Base-by-base conservation (phyloP, 2,113 vertebrate species). In the Dicaeum eximium region DNA sequence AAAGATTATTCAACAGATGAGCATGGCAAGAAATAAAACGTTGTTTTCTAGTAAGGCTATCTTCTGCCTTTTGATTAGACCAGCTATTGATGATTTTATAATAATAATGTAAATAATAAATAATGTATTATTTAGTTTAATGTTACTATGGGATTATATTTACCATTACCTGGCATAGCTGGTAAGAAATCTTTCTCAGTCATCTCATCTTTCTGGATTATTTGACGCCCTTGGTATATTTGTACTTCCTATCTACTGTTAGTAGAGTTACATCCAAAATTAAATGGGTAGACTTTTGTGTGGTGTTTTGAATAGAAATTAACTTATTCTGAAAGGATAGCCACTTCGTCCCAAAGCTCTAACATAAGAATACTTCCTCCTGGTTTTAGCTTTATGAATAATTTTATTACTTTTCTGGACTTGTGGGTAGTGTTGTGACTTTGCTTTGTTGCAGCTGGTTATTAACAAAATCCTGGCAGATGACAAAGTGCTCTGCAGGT, bases 391-490 rank as follows among this genome's bases (percentile, higher is more conserved):
- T n/a, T 64, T 20, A 28, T 3, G 1, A 30, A 24, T 64, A 0
- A 18, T 56, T 83, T 47, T 77, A 28, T 80, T 54, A 33, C 19
- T 60, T 70, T 13, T 62, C 11, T 75, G 6, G 57, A 13, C 7
- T 67, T 86, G 18, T 18, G 10, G 27, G 4, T 62, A 40, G 9
- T 70, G 12, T 27, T 54, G 67, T 80, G 78, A 90, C 66, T 95
- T 92, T 80, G 35, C 50, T 80, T 81, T 89, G 58, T 71, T 80
- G 37, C 23, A 37, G n/a, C 19, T 72, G 22, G 58, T 73, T 73
- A 45, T 88, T 70, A 66, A 65, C 7, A 37, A 80, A 85, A 66
- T 78, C 22, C n/a, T 85, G 78, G 78, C 81, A 97, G 84, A 87
- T 87, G 84, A 78, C 58, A 47, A 61, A 2, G 6, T 81, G 80